Evolutionary conservation across 1,140 invertebrate species (phyloP), one percentile per base, ranked within the genome.

Genomic region (Rhagoletis pomonella): DNA sequence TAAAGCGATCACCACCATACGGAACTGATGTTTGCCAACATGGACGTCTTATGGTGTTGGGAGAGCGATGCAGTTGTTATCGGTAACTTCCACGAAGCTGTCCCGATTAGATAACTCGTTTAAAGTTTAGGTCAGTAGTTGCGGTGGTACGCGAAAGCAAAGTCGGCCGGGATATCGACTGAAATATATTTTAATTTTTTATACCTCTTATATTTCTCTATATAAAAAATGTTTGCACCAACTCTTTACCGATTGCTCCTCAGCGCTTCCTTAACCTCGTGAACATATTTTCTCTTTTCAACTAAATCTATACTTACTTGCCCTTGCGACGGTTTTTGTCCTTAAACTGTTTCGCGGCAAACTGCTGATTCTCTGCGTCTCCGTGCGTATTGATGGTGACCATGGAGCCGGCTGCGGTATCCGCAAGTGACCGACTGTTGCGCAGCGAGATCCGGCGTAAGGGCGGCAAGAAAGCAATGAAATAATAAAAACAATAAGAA

Each of bases 281-380:
- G 0, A 4, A 47, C 14, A 17, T 10, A 39, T 67, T 29, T 4
- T 2, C 17, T 55, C n/a, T 14, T 29, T 62, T 62, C n/a, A 62
- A 12, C 4, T 14, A 55, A 73, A 9, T 44, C 19, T 65, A 39
- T 29, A 91, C 93, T 92, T 90, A 94, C 94, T 94, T 92, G 86
- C 93, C 93, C 29, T 93, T 88, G 77, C 91, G 88, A 42, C 92
- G 89, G 88, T 93, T 93, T 86, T 92, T 91, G n/a, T 89, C 91
- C 86, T 89, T 90, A 47, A 88, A 89, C 59, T 93, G 90, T 59
- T 91, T 91, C 47, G 92, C 92, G 55, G 90, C 89, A 87, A 88
- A 91, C 64, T 91, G 92, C n/a, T 90, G 89, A 1, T 89, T 90
- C 42, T 87, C 90, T 9, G 90, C 91, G 14, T 89, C 87, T 4